Percentiles rank a stretch among this genome's conserved stretches.
Conservation (phyloP, 1,140 invertebrate genomes). For the Bombus turneri region DNA sequence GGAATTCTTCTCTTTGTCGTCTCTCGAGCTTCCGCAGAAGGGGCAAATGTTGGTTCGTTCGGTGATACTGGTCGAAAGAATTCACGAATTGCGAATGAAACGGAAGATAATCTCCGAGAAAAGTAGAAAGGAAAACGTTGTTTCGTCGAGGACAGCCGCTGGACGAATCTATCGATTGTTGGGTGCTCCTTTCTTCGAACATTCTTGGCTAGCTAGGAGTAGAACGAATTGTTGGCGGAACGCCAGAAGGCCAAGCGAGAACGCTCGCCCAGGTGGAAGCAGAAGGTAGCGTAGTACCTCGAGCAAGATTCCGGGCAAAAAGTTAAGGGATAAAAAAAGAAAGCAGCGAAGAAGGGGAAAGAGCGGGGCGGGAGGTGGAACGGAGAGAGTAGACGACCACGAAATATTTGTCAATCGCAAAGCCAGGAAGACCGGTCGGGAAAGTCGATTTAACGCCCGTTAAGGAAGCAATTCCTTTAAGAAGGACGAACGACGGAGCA, state of each 20-base stretch:
- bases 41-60: neutral
- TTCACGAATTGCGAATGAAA: neutral
- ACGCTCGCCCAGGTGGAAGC: slow-evolving; percentile 56
- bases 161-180: slow-evolving; percentile 67
- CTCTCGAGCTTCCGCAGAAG: neutral
- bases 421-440: slow-evolving; percentile 44
- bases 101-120: neutral
- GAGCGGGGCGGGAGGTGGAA: neutral
- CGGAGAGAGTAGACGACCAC: slow-evolving; percentile 42
- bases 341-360: neutral
- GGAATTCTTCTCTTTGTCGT: neutral
- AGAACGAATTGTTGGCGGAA: slow-evolving; percentile 51
- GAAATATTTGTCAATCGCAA: slow-evolving; percentile 70
- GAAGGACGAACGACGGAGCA: slow-evolving; percentile 55
- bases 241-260: slow-evolving; percentile 46
- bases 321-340: neutral
- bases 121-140: slow-evolving; percentile 17
- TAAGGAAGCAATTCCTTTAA: slow-evolving; percentile 71
- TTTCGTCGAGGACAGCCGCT: slow-evolving; percentile 35
- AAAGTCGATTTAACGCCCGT: slow-evolving; percentile 72
- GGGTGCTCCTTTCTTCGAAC: slow-evolving; percentile 28
- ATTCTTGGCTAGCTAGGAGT: slow-evolving; percentile 41
- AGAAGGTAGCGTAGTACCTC: slow-evolving; percentile 38
- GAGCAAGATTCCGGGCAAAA: slow-evolving; percentile 39
- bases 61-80: neutral